Conservation (phyloP, 2,113 vertebrate species). For the Lontra canadensis region DNA sequence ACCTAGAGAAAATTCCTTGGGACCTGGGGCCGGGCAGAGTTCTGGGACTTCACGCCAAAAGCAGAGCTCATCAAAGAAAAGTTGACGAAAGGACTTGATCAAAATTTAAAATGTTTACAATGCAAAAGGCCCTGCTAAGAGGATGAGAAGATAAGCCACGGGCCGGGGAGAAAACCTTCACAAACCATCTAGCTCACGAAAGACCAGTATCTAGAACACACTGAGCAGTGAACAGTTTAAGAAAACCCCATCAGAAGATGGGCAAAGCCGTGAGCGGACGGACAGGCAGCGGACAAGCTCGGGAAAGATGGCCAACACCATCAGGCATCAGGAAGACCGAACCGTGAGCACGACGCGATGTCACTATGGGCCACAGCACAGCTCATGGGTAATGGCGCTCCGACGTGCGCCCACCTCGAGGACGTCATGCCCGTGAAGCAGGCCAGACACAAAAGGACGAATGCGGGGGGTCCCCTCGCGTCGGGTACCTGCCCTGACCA, state of each 20-base stretch:
- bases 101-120: neutral
- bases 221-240: neutral
- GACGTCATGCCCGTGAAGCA: accelerated
- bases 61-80: neutral
- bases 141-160: neutral
- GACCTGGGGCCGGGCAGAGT: neutral
- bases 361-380: accelerated
- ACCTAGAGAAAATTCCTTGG: neutral
- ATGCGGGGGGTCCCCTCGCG: accelerated
- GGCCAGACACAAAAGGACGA: neutral
- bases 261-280: neutral
- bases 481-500: accelerated
- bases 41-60: neutral
- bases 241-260: neutral
- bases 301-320: neutral
- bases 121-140: neutral
- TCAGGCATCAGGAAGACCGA: neutral
- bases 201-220: neutral
- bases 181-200: neutral
- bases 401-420: accelerated
- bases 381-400: neutral
- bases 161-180: neutral
- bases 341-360: neutral
- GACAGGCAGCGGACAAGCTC: neutral
- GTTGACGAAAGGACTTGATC: neutral